A percentile compares a stretch with the other conserved stretches of the same genome.
Conservation (phyloP, 2,797 vertebrate species). For the Crax fasciolata region DNA sequence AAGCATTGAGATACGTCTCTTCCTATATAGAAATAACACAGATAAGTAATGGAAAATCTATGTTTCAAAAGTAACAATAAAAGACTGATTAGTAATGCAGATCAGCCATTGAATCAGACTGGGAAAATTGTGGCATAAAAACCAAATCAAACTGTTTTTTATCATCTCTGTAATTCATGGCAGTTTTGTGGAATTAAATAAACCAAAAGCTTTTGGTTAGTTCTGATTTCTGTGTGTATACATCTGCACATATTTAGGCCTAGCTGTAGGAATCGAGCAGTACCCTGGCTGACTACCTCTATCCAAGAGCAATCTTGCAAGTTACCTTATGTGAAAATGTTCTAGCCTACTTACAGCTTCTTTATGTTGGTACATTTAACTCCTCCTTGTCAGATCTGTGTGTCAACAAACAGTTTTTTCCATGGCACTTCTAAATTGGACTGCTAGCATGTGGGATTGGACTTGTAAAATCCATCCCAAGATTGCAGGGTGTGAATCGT, state of each 20-base stretch:
- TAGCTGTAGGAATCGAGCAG: not conserved
- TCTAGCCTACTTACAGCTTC: not conserved
- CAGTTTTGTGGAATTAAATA: not conserved
- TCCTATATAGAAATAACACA: not conserved
- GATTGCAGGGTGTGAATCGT: accelerated
- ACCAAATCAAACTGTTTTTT: not conserved
- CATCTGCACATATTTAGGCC: not conserved
- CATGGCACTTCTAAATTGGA: not conserved
- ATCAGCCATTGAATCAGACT: not conserved
- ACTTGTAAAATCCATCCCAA: not conserved
- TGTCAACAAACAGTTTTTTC: not conserved
- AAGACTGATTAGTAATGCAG: conserved; percentile 12
- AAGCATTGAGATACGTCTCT: not conserved
- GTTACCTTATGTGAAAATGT: not conserved
- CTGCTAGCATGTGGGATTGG: not conserved
- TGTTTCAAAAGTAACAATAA: not conserved
- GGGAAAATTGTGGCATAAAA: not conserved
- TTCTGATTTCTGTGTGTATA: not conserved
- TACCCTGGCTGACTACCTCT: not conserved
- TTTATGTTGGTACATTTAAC: not conserved
- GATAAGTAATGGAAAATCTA: not conserved
- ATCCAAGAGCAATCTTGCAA: not conserved
- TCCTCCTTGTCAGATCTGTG: not conserved
- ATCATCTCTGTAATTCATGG: not conserved
- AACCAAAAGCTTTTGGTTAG: not conserved